phyloP scores from a whole-genome alignment of 2,113 vertebrate species.

The Microcebus tavaratra region DNA sequence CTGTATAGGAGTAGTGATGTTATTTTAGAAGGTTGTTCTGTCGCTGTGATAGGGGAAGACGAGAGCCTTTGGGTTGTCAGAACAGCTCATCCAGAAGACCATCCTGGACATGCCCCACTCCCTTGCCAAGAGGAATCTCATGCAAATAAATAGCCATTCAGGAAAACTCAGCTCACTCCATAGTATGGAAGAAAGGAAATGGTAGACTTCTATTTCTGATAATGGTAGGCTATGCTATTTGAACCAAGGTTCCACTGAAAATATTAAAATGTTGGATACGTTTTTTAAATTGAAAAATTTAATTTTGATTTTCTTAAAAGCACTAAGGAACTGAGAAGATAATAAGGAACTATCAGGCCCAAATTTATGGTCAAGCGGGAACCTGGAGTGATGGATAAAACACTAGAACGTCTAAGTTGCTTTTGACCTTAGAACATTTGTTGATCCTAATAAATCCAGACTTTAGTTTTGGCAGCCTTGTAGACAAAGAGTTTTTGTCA shows the following conservation, averaged over 20 bases:
- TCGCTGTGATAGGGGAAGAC: not conserved
- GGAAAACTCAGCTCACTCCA: not conserved
- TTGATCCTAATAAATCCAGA: not conserved
- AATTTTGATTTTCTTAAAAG: not conserved
- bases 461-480: conserved; percentile 11
- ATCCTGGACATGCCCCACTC: not conserved
- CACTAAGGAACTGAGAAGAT: not conserved
- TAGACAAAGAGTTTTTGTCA: not conserved
- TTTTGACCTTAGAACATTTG: not conserved
- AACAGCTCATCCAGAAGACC: not conserved
- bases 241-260: conserved; percentile 1
- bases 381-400: not conserved
- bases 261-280: not conserved
- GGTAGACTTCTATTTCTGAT: not conserved
- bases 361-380: not conserved
- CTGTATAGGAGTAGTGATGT: not conserved
- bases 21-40: not conserved
- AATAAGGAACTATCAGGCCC: not conserved
- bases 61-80: not conserved
- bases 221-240: not conserved
- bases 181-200: not conserved
- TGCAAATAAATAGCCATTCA: not conserved
- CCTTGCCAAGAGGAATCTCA: not conserved
- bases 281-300: conserved; percentile 5
- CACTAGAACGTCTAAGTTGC: not conserved